Evolutionary conservation across 2,113 vertebrate genomes (phyloP).

Genomic region (Chelonoidis abingdonii): DNA sequence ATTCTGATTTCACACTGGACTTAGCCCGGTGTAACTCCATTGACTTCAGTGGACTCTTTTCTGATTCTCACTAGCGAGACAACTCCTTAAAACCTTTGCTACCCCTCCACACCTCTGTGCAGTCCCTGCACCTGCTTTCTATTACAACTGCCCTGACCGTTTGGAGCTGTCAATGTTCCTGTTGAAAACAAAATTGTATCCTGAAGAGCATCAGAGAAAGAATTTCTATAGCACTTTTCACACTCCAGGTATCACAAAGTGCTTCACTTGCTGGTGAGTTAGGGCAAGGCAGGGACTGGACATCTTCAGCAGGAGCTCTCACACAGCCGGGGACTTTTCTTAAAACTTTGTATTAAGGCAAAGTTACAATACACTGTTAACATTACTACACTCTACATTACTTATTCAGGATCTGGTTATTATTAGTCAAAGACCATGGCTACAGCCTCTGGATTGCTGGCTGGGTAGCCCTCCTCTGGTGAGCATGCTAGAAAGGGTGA

Average conservation of each 20-base stretch:
- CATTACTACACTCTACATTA: no score
- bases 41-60: not conserved
- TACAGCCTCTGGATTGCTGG: no score
- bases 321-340: not conserved
- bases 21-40: no score
- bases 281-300: not conserved
- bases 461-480: no score
- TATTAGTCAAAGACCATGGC: no score
- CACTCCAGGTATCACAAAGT: not conserved
- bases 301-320: not conserved
- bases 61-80: not conserved
- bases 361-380: no score
- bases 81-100: rapidly evolving
- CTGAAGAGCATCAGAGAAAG: not conserved
- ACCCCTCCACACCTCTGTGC: not conserved
- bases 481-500: no score
- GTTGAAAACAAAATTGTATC: rapidly evolving
- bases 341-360: no score
- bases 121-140: not conserved
- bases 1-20: rapidly evolving
- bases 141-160: not conserved
- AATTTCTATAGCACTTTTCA: not conserved
- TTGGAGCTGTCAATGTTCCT: not conserved
- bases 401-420: no score
- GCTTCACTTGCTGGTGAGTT: rapidly evolving